Evolutionary conservation across 2,888 invertebrate genomes (phyloP), one percentile per base, ranked within the genome.

Genomic region (Odiellus spinosus): DNA sequence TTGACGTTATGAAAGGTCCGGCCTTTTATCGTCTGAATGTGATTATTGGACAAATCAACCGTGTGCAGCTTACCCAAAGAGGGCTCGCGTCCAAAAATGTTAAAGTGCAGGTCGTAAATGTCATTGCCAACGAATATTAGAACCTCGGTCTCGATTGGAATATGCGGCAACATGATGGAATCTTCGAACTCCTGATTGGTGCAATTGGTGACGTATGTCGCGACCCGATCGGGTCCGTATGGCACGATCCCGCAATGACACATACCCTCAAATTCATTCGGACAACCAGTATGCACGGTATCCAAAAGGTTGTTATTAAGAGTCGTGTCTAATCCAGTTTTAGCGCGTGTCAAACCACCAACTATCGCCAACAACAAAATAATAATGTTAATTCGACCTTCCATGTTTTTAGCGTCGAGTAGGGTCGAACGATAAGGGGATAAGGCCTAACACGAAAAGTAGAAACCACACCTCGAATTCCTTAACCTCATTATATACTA

Each of bases 1-100:
- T 72, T 71, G 0, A 82, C 81, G 58, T 76, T 78, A 60, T 82
- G 82, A 61, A 78, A 82, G 0, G 78, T 69, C 62, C 81, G 80
- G 2, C 82, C 82, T 50, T 75, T 73, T 41, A 82, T 80, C 54
- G 76, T 76, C 40, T 71, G 64, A 38, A 82, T 81, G 14, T 73
- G 71, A 62, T 82, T 82, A 59, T 73, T 76, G 51, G 77, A 78
- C 77, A 82, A 76, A 58, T 82, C 82, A 3, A 76, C 71, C 4
- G 45, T 48, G 51, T 71, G 71, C 41, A 82, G 63, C 40, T 71
- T 66, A 19, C 70, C 71, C 49, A 76, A 72, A 42, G 71, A 68
- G 49, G 72, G 73, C 21, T 73, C 67, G 33, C 71, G 73, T 1
- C 81, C 82, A 59, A 82, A 80, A 1, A 82, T 69, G 60, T 82